Percentiles rank a stretch among this genome's conserved stretches.
Conservation (phyloP, 2,888 invertebrate genomes). For the Drosophila merina region DNA sequence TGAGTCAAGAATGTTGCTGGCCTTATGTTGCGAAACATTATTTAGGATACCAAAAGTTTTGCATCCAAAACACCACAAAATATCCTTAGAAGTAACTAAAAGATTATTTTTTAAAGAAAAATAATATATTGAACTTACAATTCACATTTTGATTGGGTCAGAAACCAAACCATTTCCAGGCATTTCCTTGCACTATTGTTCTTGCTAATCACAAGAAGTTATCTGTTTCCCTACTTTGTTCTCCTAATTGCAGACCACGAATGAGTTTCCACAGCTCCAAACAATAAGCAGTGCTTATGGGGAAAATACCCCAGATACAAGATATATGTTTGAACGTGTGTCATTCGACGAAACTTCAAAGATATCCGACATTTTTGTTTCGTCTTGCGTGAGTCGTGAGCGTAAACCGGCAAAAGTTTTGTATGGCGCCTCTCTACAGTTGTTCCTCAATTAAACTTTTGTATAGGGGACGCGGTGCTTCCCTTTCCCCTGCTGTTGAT, state of each 20-base stretch:
- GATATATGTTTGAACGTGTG: conserved; percentile 8
- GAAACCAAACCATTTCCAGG: not conserved
- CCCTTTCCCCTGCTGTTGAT: conserved; percentile 6
- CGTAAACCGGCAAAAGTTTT: conserved; percentile 37
- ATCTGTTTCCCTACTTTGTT: conserved; percentile 24
- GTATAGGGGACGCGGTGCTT: conserved; percentile 24
- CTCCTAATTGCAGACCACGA: conserved; percentile 60
- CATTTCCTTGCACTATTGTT: conserved; percentile 4
- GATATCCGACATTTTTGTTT: conserved; percentile 71
- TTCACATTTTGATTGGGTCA: no score
- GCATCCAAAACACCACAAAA: not conserved
- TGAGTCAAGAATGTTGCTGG: conserved; percentile 2
- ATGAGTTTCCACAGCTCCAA: conserved; percentile 54
- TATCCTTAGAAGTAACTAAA: not conserved
- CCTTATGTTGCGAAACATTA: conserved; percentile 2
- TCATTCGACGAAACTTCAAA: conserved; percentile 55
- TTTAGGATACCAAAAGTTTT: not conserved
- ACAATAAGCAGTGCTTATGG: conserved; percentile 33
- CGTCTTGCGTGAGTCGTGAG: conserved; percentile 62
- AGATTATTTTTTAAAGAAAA: not conserved
- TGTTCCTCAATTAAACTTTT: conserved; percentile 70
- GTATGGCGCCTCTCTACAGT: conserved; percentile 67
- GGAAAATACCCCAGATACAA: conserved; percentile 13
- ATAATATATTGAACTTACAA: not conserved
- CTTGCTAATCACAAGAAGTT: conserved; percentile 23